Evolutionary conservation across 2,888 invertebrate species (phyloP).

Genomic region (Arrhopalites spinosus): DNA sequence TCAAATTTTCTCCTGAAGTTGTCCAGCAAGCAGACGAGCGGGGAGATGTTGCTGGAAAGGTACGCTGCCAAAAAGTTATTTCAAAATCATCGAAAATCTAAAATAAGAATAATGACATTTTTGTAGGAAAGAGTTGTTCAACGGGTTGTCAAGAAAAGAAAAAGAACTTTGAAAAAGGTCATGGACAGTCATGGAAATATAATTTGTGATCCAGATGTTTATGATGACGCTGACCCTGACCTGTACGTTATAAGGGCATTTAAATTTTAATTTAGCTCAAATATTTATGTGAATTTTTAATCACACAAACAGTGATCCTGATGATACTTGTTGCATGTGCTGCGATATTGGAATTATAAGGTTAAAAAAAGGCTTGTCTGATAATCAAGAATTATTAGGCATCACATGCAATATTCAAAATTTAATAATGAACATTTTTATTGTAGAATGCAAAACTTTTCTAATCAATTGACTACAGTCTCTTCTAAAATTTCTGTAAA

Average conservation of each 20-base stretch:
- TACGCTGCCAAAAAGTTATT: not conserved
- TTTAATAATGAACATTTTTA: no score
- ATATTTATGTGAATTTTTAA: no score
- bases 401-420: no score
- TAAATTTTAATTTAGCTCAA: no score
- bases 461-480: no score
- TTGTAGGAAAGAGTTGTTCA: not conserved
- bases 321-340: no score
- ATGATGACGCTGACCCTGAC: not conserved
- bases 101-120: no score
- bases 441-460: no score
- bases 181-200: constrained; percentile 6
- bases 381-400: no score
- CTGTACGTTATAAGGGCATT: not conserved
- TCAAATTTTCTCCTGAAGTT: constrained; percentile 8
- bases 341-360: no score
- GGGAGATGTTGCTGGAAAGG: constrained; percentile 27
- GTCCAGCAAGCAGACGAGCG: constrained; percentile 3
- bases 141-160: not conserved
- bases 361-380: not conserved
- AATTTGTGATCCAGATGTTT: not conserved
- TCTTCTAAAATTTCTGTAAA: not conserved
- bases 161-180: not conserved
- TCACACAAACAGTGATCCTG: no score
- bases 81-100: not conserved